phyloP scores from a whole-genome alignment of 2,113 vertebrate species.

The Dolichallabes microphthalmus region DNA sequence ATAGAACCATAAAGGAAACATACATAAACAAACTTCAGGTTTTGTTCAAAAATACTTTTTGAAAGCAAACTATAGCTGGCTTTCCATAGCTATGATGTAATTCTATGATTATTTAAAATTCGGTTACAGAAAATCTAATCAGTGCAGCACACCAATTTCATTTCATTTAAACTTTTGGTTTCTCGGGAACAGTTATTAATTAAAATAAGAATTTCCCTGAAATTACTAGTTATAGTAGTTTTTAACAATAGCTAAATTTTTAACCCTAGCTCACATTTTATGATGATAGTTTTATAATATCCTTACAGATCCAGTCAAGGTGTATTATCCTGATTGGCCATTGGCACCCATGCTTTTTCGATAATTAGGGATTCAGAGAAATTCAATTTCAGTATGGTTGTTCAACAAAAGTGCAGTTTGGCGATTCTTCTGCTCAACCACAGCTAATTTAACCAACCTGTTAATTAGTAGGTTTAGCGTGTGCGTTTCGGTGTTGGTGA shows the following conservation, averaged over 20 bases:
- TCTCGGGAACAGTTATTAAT: not conserved
- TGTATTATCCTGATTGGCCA: not conserved
- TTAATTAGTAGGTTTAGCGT: too few relatives aligned
- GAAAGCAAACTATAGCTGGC: not conserved
- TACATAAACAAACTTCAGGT: not conserved
- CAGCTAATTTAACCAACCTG: too few relatives aligned
- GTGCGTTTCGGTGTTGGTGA: too few relatives aligned
- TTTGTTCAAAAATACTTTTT: not conserved
- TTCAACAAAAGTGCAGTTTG: too few relatives aligned
- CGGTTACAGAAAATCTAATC: not conserved
- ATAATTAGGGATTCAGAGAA: not conserved
- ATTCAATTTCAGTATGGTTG: not conserved
- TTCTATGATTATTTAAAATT: not conserved
- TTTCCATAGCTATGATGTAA: not conserved
- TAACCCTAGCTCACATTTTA: too few relatives aligned
- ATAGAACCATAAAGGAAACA: not conserved
- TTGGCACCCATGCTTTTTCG: not conserved
- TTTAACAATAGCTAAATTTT: too few relatives aligned
- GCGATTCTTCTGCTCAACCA: too few relatives aligned
- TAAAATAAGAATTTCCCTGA: not conserved
- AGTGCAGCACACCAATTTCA: too few relatives aligned
- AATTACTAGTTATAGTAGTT: too few relatives aligned
- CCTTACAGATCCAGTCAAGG: not conserved
- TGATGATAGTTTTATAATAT: not conserved
- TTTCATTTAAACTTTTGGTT: not conserved